Conservation (phyloP, 2,797 vertebrate species). For the Heliangelus exortis region DNA sequence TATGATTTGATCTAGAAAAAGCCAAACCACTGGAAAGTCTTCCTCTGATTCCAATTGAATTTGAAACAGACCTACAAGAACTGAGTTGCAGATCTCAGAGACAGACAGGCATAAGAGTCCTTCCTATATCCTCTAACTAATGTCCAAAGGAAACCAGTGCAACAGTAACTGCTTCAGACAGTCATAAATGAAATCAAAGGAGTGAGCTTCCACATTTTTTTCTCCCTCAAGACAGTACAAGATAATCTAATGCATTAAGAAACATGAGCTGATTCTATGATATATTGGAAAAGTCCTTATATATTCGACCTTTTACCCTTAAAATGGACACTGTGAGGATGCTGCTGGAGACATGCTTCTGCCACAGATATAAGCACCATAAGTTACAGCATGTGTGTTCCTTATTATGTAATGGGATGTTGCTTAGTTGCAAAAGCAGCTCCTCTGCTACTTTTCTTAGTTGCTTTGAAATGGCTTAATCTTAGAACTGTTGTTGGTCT, state of each 20-base stretch:
- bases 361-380: not conserved
- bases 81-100: not conserved
- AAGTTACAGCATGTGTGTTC: not conserved
- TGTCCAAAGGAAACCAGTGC: not conserved
- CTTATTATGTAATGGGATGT: not conserved
- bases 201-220: not conserved
- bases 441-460: not conserved
- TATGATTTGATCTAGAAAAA: not conserved
- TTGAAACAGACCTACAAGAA: not conserved
- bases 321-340: not conserved
- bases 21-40: not conserved
- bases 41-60: not conserved
- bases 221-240: not conserved
- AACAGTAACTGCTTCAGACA: not conserved
- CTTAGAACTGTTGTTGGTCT: not conserved
- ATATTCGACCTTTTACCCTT: not conserved
- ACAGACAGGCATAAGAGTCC: not conserved
- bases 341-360: not conserved
- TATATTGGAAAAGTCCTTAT: not conserved
- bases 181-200: not conserved
- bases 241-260: not conserved
- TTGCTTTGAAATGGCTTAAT: not conserved
- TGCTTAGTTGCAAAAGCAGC: not conserved
- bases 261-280: not conserved
- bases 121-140: not conserved